Evolutionary conservation across 2,888 invertebrate species (phyloP).

Genomic region (Lasioglossum morio): DNA sequence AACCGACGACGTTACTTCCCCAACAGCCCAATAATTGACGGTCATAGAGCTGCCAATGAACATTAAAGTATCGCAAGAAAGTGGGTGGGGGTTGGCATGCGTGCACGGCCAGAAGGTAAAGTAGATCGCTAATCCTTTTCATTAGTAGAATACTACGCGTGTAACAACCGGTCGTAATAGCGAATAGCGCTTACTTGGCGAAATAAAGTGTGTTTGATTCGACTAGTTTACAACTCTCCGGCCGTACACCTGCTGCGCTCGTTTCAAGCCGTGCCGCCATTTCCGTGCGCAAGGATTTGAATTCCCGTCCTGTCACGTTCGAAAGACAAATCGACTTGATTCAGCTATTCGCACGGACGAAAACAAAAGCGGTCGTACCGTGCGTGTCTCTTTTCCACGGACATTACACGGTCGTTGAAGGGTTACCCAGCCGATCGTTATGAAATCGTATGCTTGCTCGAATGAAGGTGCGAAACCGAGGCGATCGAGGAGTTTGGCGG

Average conservation of each 20-base stretch:
- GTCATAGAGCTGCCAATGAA: no score
- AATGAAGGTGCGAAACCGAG: slow-evolving; percentile 12
- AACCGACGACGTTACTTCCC: no score
- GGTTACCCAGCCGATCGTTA: background rate
- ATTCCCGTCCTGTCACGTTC: slow-evolving; percentile 26
- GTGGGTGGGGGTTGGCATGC: slow-evolving; percentile 1
- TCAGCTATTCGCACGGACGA: background rate
- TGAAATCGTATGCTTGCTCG: slow-evolving; percentile 16
- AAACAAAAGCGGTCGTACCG: no score
- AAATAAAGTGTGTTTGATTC: slow-evolving; percentile 27
- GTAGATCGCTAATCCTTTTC: slow-evolving; percentile 44
- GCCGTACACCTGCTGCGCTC: background rate
- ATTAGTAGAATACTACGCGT: slow-evolving; percentile 29
- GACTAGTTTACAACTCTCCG: slow-evolving; percentile 36
- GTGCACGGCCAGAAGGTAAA: slow-evolving; percentile 36
- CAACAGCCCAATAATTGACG: no score
- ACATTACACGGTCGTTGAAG: background rate
- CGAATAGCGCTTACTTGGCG: slow-evolving; percentile 37
- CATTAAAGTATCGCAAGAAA: slow-evolving; percentile 24
- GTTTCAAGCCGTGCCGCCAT: slow-evolving; percentile 19
- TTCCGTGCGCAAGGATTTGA: slow-evolving; percentile 21
- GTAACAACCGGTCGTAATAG: slow-evolving; percentile 45
- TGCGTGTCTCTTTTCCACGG: background rate
- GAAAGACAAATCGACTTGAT: slow-evolving; percentile 22
- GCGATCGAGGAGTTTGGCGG: slow-evolving; percentile 2